Conservation (phyloP, 2,113 vertebrate species). For the Pampusana beccarii region DNA sequence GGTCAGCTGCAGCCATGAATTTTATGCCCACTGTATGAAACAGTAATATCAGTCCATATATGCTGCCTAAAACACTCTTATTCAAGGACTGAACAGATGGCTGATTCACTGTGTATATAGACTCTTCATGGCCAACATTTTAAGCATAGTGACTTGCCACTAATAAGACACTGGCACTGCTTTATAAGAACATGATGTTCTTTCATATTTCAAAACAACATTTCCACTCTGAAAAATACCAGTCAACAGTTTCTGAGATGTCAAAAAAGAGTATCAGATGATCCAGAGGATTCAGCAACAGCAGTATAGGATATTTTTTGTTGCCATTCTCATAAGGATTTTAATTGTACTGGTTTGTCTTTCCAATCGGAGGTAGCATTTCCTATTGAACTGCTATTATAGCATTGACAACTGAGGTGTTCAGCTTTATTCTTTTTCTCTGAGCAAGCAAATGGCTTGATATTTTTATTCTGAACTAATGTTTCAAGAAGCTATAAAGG, state of each 20-base stretch:
- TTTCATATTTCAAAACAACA: slow-evolving; percentile 26
- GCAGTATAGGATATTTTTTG: neutral
- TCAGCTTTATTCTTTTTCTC: neutral
- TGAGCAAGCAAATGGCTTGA: neutral
- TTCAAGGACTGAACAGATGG: slow-evolving; percentile 27
- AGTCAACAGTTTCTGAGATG: slow-evolving; percentile 15
- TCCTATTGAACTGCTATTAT: neutral
- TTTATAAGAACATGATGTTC: slow-evolving; percentile 42
- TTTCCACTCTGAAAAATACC: neutral
- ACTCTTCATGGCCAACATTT: slow-evolving; percentile 35
- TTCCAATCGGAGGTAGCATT: neutral
- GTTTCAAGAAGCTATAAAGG: neutral
- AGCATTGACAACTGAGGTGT: slow-evolving; percentile 15
- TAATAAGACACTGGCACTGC: slow-evolving; percentile 37
- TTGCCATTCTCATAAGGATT: neutral
- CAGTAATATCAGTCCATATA: slow-evolving; percentile 23
- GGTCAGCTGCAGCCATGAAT: slow-evolving; percentile 19
- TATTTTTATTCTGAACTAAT: neutral
- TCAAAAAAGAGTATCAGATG: neutral
- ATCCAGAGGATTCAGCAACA: slow-evolving; percentile 1
- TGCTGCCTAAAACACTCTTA: neutral
- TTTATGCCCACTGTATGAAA: slow-evolving; percentile 5
- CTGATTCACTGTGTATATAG: slow-evolving; percentile 2
- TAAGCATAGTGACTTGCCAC: slow-evolving; percentile 10
- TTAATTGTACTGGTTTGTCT: slow-evolving; percentile 6